phyloP scores from a whole-genome alignment of 2,113 vertebrate genomes.

The Thamnaconus septentrionalis region DNA sequence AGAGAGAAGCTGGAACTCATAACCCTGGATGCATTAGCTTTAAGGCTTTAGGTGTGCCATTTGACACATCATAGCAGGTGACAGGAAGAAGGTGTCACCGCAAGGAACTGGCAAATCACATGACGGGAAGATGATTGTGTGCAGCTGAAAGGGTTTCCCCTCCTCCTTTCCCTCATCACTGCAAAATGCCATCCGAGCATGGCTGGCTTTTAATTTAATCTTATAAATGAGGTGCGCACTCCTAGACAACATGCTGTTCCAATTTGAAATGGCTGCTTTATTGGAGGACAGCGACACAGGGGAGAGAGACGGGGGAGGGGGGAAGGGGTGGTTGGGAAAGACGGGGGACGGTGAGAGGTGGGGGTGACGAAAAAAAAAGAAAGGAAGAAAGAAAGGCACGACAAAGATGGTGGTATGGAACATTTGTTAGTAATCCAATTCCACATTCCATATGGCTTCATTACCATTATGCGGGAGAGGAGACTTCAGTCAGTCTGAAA shows the following conservation, averaged over 20 bases:
- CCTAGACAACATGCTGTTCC: conserved; percentile 78
- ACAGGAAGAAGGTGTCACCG: conserved; percentile 74
- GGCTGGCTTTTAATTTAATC: conserved; percentile 79
- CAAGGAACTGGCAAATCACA: conserved; percentile 68
- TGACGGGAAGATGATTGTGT: conserved; percentile 73
- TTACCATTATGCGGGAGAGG: conserved; percentile 74
- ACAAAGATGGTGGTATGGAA: conserved; percentile 72
- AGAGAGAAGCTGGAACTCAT: conserved; percentile 24
- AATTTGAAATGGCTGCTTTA: conserved; percentile 76
- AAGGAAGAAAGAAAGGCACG: conserved; percentile 36
- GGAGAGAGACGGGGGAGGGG: conserved; percentile 33
- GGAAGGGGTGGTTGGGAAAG: conserved; percentile 22
- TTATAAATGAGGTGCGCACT: conserved; percentile 78
- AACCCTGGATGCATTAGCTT: conserved; percentile 47
- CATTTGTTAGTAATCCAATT: conserved; percentile 78
- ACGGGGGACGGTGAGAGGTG: conserved; percentile 16
- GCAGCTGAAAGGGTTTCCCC: conserved; percentile 60
- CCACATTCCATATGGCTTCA: conserved; percentile 75
- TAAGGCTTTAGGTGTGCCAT: conserved; percentile 64
- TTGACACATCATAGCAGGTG: conserved; percentile 73
- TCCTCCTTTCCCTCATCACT: conserved; percentile 45
- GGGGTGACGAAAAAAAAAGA: conserved; percentile 23
- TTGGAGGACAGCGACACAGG: conserved; percentile 71
- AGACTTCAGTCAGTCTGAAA: conserved; percentile 77
- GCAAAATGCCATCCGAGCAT: conserved; percentile 69